A percentile compares a stretch with the other conserved stretches of the same genome.
These are phyloP conservation scores for Rhinolophus sinicus DNA, from an alignment of 2,113 vertebrate genomes.

Conservation along the genomic window DNA sequence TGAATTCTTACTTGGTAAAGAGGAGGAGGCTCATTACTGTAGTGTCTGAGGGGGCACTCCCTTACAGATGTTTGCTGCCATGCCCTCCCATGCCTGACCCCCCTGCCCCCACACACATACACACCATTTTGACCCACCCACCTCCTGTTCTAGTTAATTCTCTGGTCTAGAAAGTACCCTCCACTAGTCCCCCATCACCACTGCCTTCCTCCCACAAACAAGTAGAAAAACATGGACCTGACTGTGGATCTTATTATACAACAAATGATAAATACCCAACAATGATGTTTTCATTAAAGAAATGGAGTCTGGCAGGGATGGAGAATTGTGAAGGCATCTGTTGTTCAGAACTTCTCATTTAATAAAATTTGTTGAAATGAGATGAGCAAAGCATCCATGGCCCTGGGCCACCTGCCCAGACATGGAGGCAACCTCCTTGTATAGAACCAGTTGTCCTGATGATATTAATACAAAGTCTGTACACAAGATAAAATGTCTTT, in stretches of 20 bases:
- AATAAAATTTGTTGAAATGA: conserved; percentile 8
- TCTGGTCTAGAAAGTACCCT: neutral
- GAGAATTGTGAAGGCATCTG: conserved; percentile 22
- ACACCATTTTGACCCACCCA: neutral
- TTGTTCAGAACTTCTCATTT: conserved; percentile 53
- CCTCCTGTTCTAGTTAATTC: neutral
- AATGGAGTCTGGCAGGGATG: neutral
- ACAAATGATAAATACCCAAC: conserved; percentile 11
- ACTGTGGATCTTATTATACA: neutral
- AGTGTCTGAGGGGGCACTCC: neutral
- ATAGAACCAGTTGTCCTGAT: neutral
- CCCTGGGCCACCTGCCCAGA: neutral
- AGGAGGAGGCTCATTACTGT: neutral
- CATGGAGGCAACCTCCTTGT: neutral
- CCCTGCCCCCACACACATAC: too few species aligned
- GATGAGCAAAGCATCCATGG: neutral
- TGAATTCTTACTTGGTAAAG: conserved; percentile 28
- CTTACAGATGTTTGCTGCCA: neutral
- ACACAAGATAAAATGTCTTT: neutral
- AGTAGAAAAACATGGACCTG: neutral
- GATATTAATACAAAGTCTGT: neutral
- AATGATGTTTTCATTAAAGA: conserved; percentile 57
- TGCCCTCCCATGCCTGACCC: neutral
- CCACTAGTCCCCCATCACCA: neutral
- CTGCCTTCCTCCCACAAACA: neutral